Percentiles rank a stretch among this genome's conserved stretches.
Evolutionary conservation across 2,888 invertebrate genomes (phyloP).

Genomic region (Phorcus lineatus): DNA sequence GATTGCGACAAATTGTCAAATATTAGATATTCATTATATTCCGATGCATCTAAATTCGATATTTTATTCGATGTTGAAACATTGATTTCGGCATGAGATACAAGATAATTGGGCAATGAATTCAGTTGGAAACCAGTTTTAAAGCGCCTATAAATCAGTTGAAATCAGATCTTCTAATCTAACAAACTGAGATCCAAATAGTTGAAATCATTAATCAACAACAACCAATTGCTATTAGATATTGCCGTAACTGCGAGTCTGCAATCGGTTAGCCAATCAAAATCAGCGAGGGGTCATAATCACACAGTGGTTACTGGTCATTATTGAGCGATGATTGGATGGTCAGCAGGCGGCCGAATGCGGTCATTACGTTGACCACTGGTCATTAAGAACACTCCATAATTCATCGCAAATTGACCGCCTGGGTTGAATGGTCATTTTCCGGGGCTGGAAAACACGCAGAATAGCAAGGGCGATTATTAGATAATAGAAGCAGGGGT

Average conservation of each 20-base stretch:
- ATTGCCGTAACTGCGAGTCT: constrained; percentile 19
- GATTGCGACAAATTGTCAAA: no score
- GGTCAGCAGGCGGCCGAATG: constrained; percentile 19
- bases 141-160: constrained; percentile 15
- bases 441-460: constrained; percentile 17
- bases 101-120: background rate
- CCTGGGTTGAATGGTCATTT: constrained; percentile 24
- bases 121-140: constrained; percentile 15
- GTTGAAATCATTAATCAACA: constrained; percentile 19
- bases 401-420: constrained; percentile 28
- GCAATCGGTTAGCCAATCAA: constrained; percentile 14
- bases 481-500: constrained; percentile 15
- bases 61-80: no score
- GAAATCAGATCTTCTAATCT: constrained; percentile 19
- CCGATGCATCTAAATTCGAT: no score
- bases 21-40: no score
- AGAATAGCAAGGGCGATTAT: background rate
- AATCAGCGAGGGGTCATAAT: constrained; percentile 19
- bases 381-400: constrained; percentile 23
- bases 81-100: no score
- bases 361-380: constrained; percentile 28
- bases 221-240: background rate
- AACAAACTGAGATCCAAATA: background rate
- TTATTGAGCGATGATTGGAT: constrained; percentile 23
- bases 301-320: constrained; percentile 17